Evolutionary conservation across 2,113 vertebrate genomes (phyloP).

Genomic region (Solea solea): DNA sequence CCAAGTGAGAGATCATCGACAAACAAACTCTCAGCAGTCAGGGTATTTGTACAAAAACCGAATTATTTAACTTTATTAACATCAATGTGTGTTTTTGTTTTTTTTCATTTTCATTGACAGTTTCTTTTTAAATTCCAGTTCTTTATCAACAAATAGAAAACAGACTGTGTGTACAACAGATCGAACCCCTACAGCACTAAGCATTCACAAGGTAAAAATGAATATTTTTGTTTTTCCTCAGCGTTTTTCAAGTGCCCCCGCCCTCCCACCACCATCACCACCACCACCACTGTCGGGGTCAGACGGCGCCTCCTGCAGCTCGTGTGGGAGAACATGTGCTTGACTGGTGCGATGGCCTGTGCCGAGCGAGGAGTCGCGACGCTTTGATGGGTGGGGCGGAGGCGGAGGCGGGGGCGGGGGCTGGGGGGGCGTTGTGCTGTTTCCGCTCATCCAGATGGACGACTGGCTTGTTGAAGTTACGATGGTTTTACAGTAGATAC

Average conservation of each 20-base stretch:
- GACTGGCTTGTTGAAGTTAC: conserved; percentile 85
- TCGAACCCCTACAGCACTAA: conserved; percentile 98
- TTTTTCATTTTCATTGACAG: conserved; percentile 75
- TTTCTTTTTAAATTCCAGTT: conserved; percentile 82
- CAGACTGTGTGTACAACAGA: conserved; percentile 98
- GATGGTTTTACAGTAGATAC: conserved; percentile 88
- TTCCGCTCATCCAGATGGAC: conserved; percentile 81
- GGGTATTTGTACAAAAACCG: conserved; percentile 90
- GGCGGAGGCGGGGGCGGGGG: conserved; percentile 28
- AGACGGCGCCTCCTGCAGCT: conserved; percentile 43
- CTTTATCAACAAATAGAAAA: conserved; percentile 99
- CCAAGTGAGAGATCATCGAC: too few species aligned
- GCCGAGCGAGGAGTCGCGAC: conserved; percentile 81
- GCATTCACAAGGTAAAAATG: conserved; percentile 99
- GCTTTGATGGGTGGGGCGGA: conserved; percentile 62
- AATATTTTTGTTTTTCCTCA: conserved; percentile 80
- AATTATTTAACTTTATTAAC: conserved; percentile 99
- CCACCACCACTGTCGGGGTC: conserved; percentile 4
- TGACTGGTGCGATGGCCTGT: conserved; percentile 36
- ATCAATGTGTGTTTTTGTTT: conserved; percentile 85
- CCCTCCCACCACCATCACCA: conserved; percentile 12
- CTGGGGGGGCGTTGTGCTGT: conserved; percentile 80
- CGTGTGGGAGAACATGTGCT: conserved; percentile 66
- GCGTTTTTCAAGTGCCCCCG: conserved; percentile 61
- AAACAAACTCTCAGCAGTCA: conserved; percentile 46